A percentile compares a stretch with the other conserved stretches of the same genome.
phyloP scores from a whole-genome alignment of 1,140 invertebrate species.

The Bactericera cockerelli region DNA sequence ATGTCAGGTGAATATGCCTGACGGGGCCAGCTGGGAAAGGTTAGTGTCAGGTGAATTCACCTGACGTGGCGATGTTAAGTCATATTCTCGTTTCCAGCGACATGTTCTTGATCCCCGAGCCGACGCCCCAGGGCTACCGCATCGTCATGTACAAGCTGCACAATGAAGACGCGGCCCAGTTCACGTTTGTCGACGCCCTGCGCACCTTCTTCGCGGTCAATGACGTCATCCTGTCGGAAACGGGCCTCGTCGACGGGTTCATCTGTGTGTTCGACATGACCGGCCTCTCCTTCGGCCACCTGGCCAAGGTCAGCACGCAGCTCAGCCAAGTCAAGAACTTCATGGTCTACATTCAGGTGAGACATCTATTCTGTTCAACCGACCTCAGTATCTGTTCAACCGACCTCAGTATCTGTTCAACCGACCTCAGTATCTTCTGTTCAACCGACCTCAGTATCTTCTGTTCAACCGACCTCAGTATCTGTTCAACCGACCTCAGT shows the following conservation, averaged over 20 bases:
- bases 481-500: too few relatives aligned
- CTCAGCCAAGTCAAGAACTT: constrained; percentile 39
- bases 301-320: constrained; percentile 35
- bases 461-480: neutral
- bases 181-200: constrained; percentile 40
- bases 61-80: too few relatives aligned
- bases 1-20: too few relatives aligned
- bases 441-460: neutral
- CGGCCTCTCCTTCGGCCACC: constrained; percentile 39
- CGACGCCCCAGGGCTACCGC: constrained; percentile 40
- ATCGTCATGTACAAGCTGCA: constrained; percentile 39
- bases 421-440: neutral
- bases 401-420: neutral
- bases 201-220: constrained; percentile 48
- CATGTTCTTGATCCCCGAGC: constrained; percentile 31
- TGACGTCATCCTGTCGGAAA: constrained; percentile 41
- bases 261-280: constrained; percentile 50
- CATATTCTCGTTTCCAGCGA: constrained; percentile 17
- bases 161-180: constrained; percentile 40
- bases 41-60: too few relatives aligned
- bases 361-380: neutral
- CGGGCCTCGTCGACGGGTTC: constrained; percentile 42
- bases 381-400: neutral
- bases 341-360: constrained; percentile 48
- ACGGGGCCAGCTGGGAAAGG: too few relatives aligned